Base-by-base conservation (phyloP, 2,113 vertebrate species). In the Cololabis saira region DNA sequence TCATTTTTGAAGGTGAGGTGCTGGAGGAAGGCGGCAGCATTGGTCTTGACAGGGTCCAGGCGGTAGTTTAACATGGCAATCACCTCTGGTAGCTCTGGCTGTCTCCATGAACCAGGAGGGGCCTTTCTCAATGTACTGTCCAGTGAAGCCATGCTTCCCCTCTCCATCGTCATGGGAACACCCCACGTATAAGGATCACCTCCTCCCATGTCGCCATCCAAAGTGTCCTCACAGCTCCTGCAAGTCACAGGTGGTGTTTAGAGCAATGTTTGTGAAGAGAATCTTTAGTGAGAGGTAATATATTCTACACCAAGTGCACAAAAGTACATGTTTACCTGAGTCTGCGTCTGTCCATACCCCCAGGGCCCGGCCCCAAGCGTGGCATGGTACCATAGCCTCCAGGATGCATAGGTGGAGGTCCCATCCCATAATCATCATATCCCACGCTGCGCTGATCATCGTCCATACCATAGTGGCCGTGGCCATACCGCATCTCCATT, bases 1-100 rank as follows among this genome's bases (percentile, higher is more conserved):
- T 99, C 98, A 0, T 99, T 99, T 56, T 95, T 97, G 82, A 95
- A 99, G 49, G 96, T 98, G 75, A 99, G 91, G 79, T 99, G 97
- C 78, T 99, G 98, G 76, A 99, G 92, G 76, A 95, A 99, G 1
- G 98, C 97, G 0, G 98, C 98, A 0, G 98, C 98, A 0, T 99
- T 99, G 83, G 95, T 95, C 84, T 96, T 98, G 73, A 99, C 97
- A 0, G 98, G 94, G 1, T 99, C 98, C 79, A 98, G 79, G 0
- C 95, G 95, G 86, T 97, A 98, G 61, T 93, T 97, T 45, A 99
- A 91, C 97, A 99, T 98, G 77, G 96, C 96, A 0, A 98, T 97
- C 49, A 99, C 98, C 86, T 99, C 97, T 0, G 97, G 95, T 53
- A 99, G 93, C 82, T 98, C 96, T 0, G 98, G 98, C 82, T 98